phyloP scores from a whole-genome alignment of 2,797 vertebrate species.

The Pogoniulus pusillus region DNA sequence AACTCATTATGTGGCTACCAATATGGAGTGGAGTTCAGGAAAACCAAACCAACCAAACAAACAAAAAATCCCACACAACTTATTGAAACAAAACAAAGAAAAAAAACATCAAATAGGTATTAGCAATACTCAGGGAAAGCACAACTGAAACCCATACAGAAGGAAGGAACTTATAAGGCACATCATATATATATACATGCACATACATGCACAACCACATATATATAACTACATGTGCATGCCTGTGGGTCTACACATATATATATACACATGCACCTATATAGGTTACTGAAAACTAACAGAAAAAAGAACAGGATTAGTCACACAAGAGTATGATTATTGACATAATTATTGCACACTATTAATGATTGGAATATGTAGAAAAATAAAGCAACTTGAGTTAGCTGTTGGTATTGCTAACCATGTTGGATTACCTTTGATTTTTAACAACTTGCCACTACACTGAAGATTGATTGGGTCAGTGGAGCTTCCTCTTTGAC shows the following conservation, averaged over 20 bases:
- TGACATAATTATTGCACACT: no score
- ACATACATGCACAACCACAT: no score
- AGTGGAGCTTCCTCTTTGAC: no score
- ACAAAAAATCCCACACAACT: no score
- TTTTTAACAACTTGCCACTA: no score
- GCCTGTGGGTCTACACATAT: neutral
- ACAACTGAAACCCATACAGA: neutral
- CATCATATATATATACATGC: no score
- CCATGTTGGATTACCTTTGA: no score
- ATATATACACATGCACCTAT: no score
- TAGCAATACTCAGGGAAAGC: neutral
- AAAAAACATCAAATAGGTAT: rapidly evolving
- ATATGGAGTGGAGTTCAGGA: neutral
- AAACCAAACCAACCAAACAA: neutral
- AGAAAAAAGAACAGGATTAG: neutral
- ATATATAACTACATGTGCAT: neutral
- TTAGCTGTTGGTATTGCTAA: no score
- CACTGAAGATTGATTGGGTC: no score
- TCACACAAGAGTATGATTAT: neutral
- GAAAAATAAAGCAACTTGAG: no score
- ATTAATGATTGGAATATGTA: neutral
- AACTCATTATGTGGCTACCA: neutral
- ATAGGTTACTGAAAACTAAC: neutral
- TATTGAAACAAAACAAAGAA: neutral
- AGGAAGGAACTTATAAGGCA: neutral